Conservation (phyloP, 2,888 invertebrate genomes). For the Heliconius cydno region DNA sequence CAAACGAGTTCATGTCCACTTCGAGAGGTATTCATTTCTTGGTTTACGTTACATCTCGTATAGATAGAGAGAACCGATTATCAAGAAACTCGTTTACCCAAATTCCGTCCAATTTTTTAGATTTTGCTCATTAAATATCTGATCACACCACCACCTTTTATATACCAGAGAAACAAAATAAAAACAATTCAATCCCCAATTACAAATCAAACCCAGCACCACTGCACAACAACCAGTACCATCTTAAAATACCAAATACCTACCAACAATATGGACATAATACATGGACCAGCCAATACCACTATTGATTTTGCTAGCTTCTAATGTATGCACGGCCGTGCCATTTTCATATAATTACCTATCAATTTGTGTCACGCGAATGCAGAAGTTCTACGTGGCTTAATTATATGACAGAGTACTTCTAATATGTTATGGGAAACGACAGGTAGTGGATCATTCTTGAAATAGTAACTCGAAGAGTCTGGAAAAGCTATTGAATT, state of each 20-base stretch:
- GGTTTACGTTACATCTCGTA: no score
- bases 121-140: neutral
- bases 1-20: no score
- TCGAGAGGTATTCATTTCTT: no score
- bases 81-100: neutral
- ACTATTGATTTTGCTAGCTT: constrained; percentile 18
- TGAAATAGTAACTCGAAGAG: neutral
- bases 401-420: constrained; percentile 8
- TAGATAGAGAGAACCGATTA: no score
- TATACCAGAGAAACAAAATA: neutral
- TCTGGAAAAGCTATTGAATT: no score
- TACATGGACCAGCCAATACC: neutral
- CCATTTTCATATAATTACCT: constrained; percentile 23
- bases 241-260: neutral
- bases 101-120: neutral
- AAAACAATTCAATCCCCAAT: neutral
- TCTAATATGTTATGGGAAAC: constrained; percentile 12
- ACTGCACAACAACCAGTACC: neutral
- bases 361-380: constrained; percentile 26
- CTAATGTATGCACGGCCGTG: constrained; percentile 24
- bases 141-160: neutral
- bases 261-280: neutral
- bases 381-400: constrained; percentile 11
- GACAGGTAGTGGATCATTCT: neutral
- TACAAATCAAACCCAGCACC: neutral